Percentiles rank a stretch among this genome's conserved stretches.
These are phyloP conservation scores for Amyelois transitella DNA, from an alignment of 1,140 invertebrate genomes.

Conservation along the genomic window DNA sequence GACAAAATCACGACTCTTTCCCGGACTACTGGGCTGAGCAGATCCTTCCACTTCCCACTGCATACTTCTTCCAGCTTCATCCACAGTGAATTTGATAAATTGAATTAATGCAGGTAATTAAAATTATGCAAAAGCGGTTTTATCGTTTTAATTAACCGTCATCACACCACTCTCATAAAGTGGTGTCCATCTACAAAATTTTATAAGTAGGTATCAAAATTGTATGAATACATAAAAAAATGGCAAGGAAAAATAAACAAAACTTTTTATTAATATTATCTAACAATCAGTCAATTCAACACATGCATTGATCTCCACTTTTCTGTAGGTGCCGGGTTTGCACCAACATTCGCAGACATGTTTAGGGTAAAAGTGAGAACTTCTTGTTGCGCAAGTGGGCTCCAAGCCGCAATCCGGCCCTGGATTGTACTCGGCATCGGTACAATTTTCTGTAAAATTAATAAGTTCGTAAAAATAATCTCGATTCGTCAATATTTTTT, in stretches of 20 bases:
- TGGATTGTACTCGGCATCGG: constrained; percentile 20
- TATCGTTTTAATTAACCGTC: too few relatives aligned
- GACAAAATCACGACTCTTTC: too few relatives aligned
- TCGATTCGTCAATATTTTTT: too few relatives aligned
- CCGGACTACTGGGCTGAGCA: too few relatives aligned
- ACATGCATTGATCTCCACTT: constrained; percentile 15
- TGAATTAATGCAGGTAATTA: too few relatives aligned
- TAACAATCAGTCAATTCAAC: constrained; percentile 10
- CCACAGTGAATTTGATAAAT: too few relatives aligned
- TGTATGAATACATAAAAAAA: background rate
- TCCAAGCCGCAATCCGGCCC: constrained; percentile 25
- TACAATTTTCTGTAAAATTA: constrained; percentile 19
- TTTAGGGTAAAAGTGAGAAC: constrained; percentile 12
- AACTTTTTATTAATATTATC: background rate
- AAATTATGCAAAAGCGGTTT: too few relatives aligned
- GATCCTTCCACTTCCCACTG: too few relatives aligned
- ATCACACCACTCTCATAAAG: too few relatives aligned
- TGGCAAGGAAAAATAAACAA: background rate
- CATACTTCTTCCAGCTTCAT: too few relatives aligned
- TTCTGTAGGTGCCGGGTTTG: constrained; percentile 15
- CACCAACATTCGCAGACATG: constrained; percentile 34
- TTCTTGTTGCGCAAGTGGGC: constrained; percentile 14
- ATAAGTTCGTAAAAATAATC: background rate
- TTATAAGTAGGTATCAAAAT: too few relatives aligned
- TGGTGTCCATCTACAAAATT: too few relatives aligned